A percentile compares a stretch with the other conserved stretches of the same genome.
Evolutionary conservation across 2,113 vertebrate species (phyloP).

Genomic region (Willisornis vidua): DNA sequence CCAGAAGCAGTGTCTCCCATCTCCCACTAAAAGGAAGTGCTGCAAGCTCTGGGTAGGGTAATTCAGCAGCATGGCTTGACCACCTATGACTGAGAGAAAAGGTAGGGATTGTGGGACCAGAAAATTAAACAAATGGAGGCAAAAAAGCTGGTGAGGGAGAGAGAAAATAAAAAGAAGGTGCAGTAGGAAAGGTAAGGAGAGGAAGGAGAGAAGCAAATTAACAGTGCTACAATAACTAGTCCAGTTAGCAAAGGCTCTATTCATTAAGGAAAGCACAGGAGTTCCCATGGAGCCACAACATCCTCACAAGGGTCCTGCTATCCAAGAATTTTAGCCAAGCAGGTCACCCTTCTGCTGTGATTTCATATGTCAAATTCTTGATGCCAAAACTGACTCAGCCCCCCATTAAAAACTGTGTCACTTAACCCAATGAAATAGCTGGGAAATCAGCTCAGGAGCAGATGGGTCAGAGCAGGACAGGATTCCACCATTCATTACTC

Average conservation of each 20-base stretch:
- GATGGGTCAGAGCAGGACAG: not conserved
- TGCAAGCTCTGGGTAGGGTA: constrained; percentile 63
- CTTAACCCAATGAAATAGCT: not conserved
- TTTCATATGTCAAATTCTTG: not conserved
- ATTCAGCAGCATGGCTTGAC: constrained; percentile 61
- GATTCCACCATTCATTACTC: not conserved
- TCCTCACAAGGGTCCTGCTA: not conserved
- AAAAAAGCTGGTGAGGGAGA: not conserved
- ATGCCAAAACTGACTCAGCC: constrained; percentile 2
- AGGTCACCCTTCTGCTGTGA: constrained; percentile 42
- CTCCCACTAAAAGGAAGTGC: constrained; percentile 69
- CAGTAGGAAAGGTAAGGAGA: constrained; percentile 17
- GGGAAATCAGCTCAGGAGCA: not conserved
- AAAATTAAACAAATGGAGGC: constrained; percentile 20
- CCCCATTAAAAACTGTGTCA: not conserved
- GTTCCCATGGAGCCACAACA: not conserved
- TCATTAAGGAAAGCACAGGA: not conserved
- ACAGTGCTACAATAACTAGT: constrained; percentile 13
- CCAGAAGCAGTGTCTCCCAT: constrained; percentile 70
- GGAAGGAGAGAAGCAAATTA: constrained; percentile 65
- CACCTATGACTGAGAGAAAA: constrained; percentile 68
- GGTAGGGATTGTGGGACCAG: constrained; percentile 46
- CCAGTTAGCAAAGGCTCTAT: constrained; percentile 14
- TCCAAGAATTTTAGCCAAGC: constrained; percentile 18
- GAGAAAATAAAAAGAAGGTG: not conserved